Conservation (phyloP, 2,113 vertebrate species). For the Nicator chloris region DNA sequence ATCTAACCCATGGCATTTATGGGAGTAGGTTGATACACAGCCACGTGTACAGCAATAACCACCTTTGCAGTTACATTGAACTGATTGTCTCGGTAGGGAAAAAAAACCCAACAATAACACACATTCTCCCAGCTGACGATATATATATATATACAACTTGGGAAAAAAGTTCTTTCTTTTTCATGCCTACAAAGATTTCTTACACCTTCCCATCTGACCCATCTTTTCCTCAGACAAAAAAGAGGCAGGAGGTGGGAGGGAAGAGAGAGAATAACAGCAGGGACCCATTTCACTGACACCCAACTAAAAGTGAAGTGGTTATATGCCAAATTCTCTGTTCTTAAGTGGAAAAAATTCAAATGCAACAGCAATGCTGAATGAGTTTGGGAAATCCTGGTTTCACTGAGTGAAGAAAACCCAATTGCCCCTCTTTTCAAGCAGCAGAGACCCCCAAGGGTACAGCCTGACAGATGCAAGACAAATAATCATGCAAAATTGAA, state of each 20-base stretch:
- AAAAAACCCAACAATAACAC: background rate
- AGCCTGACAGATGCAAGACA: background rate
- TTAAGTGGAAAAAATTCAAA: background rate
- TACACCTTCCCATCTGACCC: background rate
- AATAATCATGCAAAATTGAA: background rate
- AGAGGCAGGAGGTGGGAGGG: fast-evolving
- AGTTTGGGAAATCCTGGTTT: background rate
- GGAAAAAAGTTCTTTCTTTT: background rate
- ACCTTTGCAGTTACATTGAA: background rate
- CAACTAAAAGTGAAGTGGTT: background rate
- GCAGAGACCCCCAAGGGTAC: background rate
- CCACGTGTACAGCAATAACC: background rate
- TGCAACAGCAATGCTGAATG: background rate
- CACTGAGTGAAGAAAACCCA: background rate
- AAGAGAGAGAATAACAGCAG: background rate
- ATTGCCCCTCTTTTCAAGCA: background rate
- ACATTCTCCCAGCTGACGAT: background rate
- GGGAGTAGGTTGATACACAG: background rate
- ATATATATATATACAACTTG: background rate
- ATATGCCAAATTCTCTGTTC: background rate
- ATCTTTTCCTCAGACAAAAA: background rate
- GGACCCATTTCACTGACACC: background rate
- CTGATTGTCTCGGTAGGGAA: background rate
- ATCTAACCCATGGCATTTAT: background rate
- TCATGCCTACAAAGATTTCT: background rate